Evolutionary conservation across 2,113 vertebrate species (phyloP).

Genomic region (Numida meleagris): DNA sequence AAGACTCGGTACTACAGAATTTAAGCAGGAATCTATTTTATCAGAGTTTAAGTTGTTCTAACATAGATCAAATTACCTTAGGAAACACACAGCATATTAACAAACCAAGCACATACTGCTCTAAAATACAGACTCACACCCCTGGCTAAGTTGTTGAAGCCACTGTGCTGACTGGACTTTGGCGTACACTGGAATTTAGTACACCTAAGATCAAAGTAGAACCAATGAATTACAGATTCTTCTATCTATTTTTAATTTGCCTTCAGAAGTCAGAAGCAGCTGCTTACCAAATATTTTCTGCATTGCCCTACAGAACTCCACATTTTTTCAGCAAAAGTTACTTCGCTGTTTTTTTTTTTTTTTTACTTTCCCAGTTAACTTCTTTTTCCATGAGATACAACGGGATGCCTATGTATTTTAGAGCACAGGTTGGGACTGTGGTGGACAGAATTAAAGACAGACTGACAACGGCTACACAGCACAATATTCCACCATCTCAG

Average conservation of each 20-base stretch:
- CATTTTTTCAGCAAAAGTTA: neutral
- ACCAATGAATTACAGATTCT: neutral
- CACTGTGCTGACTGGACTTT: neutral
- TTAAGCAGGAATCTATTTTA: neutral
- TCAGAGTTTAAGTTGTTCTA: neutral
- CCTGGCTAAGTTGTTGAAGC: neutral
- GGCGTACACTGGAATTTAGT: neutral
- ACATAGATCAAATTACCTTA: neutral
- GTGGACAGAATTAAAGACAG: neutral
- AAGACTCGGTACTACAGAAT: accelerated
- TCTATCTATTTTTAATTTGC: neutral
- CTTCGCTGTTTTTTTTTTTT: neutral
- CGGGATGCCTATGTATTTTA: accelerated
- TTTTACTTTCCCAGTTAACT: neutral
- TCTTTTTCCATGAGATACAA: neutral
- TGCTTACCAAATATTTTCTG: neutral
- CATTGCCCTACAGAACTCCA: neutral
- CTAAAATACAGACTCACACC: neutral
- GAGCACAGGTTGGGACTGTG: neutral
- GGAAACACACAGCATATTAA: neutral
- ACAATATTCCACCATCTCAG: constrained; percentile 1
- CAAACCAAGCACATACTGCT: neutral
- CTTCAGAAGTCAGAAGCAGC: neutral
- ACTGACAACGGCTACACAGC: neutral
- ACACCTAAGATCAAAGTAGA: neutral